These are phyloP conservation scores for Irena cyanogastra DNA, from an alignment of 2,113 vertebrate genomes.

Conservation along the genomic window DNA sequence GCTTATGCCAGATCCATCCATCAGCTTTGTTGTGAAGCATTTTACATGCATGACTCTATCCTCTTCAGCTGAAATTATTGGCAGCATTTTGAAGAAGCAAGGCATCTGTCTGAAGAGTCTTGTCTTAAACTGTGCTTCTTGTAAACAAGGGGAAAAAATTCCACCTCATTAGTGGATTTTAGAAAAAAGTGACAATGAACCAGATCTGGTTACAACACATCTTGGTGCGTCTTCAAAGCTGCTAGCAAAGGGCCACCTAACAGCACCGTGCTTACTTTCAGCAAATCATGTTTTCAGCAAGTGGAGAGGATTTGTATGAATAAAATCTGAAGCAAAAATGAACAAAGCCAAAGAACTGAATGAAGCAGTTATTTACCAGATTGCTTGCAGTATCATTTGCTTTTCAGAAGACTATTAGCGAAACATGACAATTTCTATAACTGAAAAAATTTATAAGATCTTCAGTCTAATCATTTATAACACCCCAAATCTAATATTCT, in stretches of 20 bases:
- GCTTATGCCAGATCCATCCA: conserved; percentile 5
- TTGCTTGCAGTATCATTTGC: not conserved
- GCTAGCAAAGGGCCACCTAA: not conserved
- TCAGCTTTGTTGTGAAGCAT: not conserved
- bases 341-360: not conserved
- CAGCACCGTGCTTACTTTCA: not conserved
- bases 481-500: not conserved
- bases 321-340: not conserved
- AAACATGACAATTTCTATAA: not conserved
- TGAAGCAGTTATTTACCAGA: not conserved
- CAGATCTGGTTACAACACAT: not conserved
- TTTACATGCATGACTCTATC: not conserved
- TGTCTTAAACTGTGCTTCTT: not conserved
- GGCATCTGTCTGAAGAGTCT: not conserved
- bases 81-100: conserved; percentile 15
- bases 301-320: not conserved
- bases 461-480: not conserved
- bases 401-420: not conserved
- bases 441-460: not conserved
- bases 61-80: conserved; percentile 14
- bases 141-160: not conserved
- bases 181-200: not conserved
- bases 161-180: not conserved
- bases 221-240: not conserved
- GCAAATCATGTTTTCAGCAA: not conserved